phyloP scores from a whole-genome alignment of 2,888 invertebrate genomes.

The Fragum sueziense region DNA sequence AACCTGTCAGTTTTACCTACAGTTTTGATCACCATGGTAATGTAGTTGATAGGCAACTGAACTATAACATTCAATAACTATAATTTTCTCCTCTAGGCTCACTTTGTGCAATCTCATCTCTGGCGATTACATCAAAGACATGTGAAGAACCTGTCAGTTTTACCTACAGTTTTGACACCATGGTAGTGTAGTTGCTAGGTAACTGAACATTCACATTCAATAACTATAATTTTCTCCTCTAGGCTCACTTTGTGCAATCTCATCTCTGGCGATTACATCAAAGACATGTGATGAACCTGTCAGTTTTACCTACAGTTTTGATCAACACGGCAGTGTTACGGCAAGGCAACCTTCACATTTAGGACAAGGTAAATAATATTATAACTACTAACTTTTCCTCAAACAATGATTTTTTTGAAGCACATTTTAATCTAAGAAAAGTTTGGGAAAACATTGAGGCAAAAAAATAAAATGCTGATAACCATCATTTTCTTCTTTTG shows the following conservation, averaged over 20 bases:
- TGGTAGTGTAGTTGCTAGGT: slow-evolving; percentile 83
- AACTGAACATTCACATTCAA: no score
- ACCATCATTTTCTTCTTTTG: no score
- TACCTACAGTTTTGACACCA: slow-evolving; percentile 83
- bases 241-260: slow-evolving; percentile 84
- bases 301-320: slow-evolving; percentile 83
- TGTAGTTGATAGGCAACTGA: slow-evolving; percentile 81
- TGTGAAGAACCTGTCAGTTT: slow-evolving; percentile 83
- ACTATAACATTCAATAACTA: no score
- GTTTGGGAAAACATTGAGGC: no score
- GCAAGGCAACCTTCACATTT: slow-evolving; percentile 83
- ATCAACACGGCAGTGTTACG: slow-evolving; percentile 83
- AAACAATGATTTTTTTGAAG: background rate
- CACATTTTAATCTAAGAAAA: slow-evolving; percentile 78
- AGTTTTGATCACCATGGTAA: slow-evolving; percentile 83
- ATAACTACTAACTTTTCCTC: no score
- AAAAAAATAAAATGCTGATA: no score
- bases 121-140: slow-evolving; percentile 85
- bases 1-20: slow-evolving; percentile 83
- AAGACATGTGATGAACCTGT: slow-evolving; percentile 83
- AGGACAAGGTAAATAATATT: slow-evolving; percentile 81
- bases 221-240: no score
- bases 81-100: slow-evolving; percentile 80
- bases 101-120: slow-evolving; percentile 84
- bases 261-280: slow-evolving; percentile 84